Conservation (phyloP, 2,888 invertebrate genomes). For the Geophilus truncorum region DNA sequence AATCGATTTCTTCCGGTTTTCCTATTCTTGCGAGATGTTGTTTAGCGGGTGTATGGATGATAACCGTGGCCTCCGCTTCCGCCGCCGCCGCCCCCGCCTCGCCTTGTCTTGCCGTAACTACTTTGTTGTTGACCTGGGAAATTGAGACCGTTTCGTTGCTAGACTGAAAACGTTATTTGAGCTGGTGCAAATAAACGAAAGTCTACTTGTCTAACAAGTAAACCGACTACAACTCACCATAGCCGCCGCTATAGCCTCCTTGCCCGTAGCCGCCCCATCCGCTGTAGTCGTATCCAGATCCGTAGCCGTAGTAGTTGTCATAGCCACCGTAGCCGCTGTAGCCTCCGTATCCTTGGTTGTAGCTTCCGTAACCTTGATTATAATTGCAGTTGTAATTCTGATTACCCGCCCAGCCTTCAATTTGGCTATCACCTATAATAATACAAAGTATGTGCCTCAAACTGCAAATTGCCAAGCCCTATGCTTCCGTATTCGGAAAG, state of each 20-base stretch:
- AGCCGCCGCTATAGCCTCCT: constrained; percentile 61
- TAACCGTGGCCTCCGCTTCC: constrained; percentile 36
- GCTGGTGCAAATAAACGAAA: constrained; percentile 14
- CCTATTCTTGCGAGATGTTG: neutral
- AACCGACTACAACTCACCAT: constrained; percentile 43
- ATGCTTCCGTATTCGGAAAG: neutral
- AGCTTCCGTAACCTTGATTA: constrained; percentile 41
- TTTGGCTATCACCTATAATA: constrained; percentile 31
- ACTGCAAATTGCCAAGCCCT: neutral
- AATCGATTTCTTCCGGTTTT: neutral
- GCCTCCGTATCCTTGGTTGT: constrained; percentile 54
- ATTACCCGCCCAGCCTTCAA: constrained; percentile 40
- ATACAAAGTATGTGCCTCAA: constrained; percentile 40
- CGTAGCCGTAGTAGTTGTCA: constrained; percentile 60
- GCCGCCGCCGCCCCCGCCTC: constrained; percentile 34
- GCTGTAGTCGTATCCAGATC: constrained; percentile 60
- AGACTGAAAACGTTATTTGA: constrained; percentile 10
- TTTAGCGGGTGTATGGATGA: constrained; percentile 38
- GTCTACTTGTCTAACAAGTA: constrained; percentile 24
- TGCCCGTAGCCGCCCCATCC: constrained; percentile 51
- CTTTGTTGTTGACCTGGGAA: constrained; percentile 36
- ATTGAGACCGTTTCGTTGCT: constrained; percentile 28
- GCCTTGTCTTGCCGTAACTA: constrained; percentile 36
- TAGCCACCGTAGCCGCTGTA: constrained; percentile 55
- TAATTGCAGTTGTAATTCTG: constrained; percentile 43